Percentiles rank a stretch among this genome's conserved stretches.
phyloP scores from a whole-genome alignment of 2,888 invertebrate species.

The Netelia inedita region DNA sequence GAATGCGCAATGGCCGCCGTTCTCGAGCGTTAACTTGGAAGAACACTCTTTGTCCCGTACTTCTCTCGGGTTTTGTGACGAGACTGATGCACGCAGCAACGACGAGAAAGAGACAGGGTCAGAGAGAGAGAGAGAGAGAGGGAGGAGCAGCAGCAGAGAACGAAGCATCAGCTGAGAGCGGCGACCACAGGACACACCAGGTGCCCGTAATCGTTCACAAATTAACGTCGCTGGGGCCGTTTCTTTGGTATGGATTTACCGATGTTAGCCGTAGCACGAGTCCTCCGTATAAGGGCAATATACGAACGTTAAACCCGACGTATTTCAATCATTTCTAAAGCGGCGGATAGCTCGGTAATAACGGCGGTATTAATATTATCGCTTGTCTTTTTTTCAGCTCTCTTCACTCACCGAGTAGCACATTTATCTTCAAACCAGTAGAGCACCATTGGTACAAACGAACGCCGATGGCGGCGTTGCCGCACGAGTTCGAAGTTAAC shows the following conservation, averaged over 20 bases:
- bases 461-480: no score
- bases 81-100: conserved; percentile 37
- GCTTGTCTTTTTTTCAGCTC: background rate
- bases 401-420: no score
- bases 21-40: conserved; percentile 56
- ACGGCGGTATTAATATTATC: background rate
- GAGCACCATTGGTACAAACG: no score
- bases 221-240: conserved; percentile 82
- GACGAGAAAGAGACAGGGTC: background rate
- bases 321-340: conserved; percentile 79
- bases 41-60: conserved; percentile 75
- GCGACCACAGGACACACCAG: conserved; percentile 76
- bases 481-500: no score
- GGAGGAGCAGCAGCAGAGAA: conserved; percentile 16
- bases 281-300: conserved; percentile 80
- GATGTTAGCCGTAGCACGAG: conserved; percentile 62
- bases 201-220: conserved; percentile 84
- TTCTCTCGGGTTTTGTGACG: conserved; percentile 59
- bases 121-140: conserved; percentile 31
- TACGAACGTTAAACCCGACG: conserved; percentile 74
- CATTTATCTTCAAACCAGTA: no score
- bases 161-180: conserved; percentile 67
- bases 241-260: conserved; percentile 81
- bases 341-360: conserved; percentile 17
- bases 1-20: conserved; percentile 79